Conservation (phyloP, 2,113 vertebrate genomes). For the Dasyurus viverrinus region DNA sequence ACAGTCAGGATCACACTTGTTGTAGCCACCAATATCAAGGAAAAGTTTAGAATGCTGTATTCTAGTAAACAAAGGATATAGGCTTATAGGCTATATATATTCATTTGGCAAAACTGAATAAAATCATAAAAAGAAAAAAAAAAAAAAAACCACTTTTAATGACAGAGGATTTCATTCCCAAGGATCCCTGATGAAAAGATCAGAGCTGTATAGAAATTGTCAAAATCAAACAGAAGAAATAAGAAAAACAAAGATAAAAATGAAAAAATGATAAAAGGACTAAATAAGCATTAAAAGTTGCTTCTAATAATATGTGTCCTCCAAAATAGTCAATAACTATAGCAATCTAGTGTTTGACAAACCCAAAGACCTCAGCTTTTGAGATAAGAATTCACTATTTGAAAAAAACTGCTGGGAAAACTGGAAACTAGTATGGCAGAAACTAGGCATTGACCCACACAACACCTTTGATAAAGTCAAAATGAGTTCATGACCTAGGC, state of each 20-base stretch:
- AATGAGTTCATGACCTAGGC: too few species aligned
- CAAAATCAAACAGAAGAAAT: not conserved
- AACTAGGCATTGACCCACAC: too few species aligned
- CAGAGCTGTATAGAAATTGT: not conserved
- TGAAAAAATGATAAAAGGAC: not conserved
- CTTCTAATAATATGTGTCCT: not conserved
- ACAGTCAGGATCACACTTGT: not conserved
- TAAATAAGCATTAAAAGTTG: not conserved
- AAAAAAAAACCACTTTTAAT: too few species aligned
- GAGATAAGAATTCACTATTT: too few species aligned
- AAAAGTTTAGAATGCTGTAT: not conserved
- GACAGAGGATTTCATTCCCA: not conserved
- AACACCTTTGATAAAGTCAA: too few species aligned
- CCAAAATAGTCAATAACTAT: too few species aligned
- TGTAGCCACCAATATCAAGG: not conserved
- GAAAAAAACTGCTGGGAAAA: too few species aligned
- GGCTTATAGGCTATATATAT: not conserved
- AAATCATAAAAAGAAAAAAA: not conserved
- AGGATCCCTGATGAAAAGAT: not conserved
- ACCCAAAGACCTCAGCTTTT: too few species aligned
- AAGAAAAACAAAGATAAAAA: not conserved
- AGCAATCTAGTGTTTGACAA: too few species aligned
- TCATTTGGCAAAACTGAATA: not conserved
- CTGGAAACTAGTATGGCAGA: too few species aligned
- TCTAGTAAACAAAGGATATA: not conserved